Conservation (phyloP, 1,140 invertebrate species). For the Drosophila serrata region DNA sequence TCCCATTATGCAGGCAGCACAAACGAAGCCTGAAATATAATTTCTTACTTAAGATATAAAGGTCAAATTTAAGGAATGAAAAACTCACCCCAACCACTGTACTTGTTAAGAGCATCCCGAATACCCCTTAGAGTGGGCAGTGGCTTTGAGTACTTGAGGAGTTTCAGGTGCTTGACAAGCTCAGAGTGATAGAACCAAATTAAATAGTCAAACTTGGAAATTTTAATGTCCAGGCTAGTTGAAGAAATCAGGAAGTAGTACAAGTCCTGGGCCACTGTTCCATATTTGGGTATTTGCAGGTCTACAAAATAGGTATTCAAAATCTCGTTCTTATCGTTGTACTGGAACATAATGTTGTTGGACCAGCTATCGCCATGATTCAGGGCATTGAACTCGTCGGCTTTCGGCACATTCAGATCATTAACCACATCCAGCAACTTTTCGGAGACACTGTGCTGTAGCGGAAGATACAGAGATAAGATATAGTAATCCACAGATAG, state of each 20-base stretch:
- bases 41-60: background rate
- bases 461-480: background rate
- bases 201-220: constrained; percentile 73
- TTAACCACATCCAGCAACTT: constrained; percentile 27
- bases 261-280: constrained; percentile 73
- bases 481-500: background rate
- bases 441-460: constrained; percentile 23
- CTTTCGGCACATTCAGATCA: constrained; percentile 42
- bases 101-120: constrained; percentile 52
- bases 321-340: constrained; percentile 82
- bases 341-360: constrained; percentile 88
- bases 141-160: constrained; percentile 58
- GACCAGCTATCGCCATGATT: constrained; percentile 88
- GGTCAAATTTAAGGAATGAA: background rate
- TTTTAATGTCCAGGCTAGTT: constrained; percentile 50
- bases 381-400: constrained; percentile 87
- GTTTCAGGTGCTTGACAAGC: constrained; percentile 50
- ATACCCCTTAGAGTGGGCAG: constrained; percentile 61
- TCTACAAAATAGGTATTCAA: constrained; percentile 67
- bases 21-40: constrained; percentile 16
- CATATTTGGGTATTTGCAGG: constrained; percentile 67
- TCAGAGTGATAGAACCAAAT: constrained; percentile 73
- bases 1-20: constrained; percentile 30
- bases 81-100: constrained; percentile 65
- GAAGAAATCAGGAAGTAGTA: constrained; percentile 75